Base-by-base conservation (phyloP, 1,140 invertebrate species). In the Drosophila sechellia region DNA sequence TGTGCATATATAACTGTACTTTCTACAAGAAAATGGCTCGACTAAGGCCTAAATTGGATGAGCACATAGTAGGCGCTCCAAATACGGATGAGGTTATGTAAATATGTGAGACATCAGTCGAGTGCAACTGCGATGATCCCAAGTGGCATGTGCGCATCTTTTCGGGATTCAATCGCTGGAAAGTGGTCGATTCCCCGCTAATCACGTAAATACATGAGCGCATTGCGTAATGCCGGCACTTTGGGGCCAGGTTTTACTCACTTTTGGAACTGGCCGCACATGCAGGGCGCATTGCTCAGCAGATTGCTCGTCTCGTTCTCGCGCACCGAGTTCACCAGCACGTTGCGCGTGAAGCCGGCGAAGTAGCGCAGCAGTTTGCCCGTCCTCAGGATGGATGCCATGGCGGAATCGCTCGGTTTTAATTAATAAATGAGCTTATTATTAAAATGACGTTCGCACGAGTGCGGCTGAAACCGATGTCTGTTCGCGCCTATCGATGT, bases 331-430 rank as follows among this genome's bases (percentile, higher is more conserved):
- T 94, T 95, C 40, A 95, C 92, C 49, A 95, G 94, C 46, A 95
- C 92, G 81, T 94, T 95, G 74, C 94, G 92, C 31, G 95, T 94
- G 72, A 95, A 94, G 86, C 95, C 94, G 60, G 94, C 94, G 78
- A 95, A 95, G 92, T 95, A 95, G 74, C 95, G 93, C 40, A 95
- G 93, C 93, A 95, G 95, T 92, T 95, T 95, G 20, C 94, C 95
- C 60, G 95, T 95, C 71, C 95, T 93, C 78, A 95, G 90, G 74
- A 95, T 93, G 73, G 94, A 94, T 76, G 94, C 94, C 95, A 95
- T 95, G 46, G 54, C 61, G 25, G 22, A 15, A 52, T 66, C 63
- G 50, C 45, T 52, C 31, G 56, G 39, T 77, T 69, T 70, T 74
- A 63, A 68, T 58, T 60, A 69, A 78, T 69, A 55, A 79, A 77